Conservation (phyloP, 2,888 invertebrate species). For the Metellina segmentata region DNA sequence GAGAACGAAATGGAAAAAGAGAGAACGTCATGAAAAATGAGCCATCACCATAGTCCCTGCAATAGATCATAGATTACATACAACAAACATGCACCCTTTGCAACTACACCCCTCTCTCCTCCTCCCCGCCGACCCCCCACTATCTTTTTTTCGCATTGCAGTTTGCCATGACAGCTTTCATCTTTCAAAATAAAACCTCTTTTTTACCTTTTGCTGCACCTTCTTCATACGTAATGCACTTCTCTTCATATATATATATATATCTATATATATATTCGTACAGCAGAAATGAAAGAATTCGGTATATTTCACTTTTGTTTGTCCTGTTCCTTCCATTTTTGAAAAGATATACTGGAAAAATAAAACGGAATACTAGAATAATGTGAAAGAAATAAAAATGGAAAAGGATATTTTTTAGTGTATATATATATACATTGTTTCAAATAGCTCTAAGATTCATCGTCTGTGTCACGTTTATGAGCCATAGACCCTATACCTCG, state of each 20-base stretch:
- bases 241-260: slow-evolving; percentile 42
- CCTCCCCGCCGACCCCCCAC: neutral
- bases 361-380: slow-evolving; percentile 59
- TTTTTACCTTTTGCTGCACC: neutral
- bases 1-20: neutral
- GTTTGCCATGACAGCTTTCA: slow-evolving; percentile 71
- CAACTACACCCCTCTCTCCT: slow-evolving; percentile 19
- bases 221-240: slow-evolving; percentile 61
- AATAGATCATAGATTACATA: slow-evolving; percentile 75
- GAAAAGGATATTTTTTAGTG: slow-evolving; percentile 20
- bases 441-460: slow-evolving; percentile 65
- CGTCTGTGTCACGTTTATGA: slow-evolving; percentile 56
- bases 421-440: slow-evolving; percentile 43
- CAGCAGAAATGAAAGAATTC: neutral
- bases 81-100: slow-evolving; percentile 70
- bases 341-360: slow-evolving; percentile 39
- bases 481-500: slow-evolving; percentile 2
- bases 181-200: slow-evolving; percentile 74
- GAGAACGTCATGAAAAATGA: slow-evolving; percentile 67
- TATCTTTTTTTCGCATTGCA: slow-evolving; percentile 61
- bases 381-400: slow-evolving; percentile 33
- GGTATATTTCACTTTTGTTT: neutral
- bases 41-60: slow-evolving; percentile 67
- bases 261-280: slow-evolving; percentile 35
- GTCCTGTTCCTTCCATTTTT: neutral